Evolutionary conservation across 1,140 invertebrate species (phyloP), one percentile per base, ranked within the genome.

Genomic region (Aphis craccivora): DNA sequence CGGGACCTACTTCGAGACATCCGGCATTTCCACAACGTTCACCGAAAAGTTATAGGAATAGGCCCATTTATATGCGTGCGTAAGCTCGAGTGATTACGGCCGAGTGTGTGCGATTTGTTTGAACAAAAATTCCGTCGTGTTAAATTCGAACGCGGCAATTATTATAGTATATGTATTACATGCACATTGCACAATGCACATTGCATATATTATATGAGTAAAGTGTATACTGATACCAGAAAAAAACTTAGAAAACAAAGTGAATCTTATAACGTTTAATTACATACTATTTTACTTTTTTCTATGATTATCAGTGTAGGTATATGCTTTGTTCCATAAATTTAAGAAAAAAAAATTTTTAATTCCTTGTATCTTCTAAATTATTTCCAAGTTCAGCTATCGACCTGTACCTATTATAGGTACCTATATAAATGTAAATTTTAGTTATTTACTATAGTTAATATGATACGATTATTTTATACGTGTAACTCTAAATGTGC

Each of bases 1-100:
- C 76, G 91, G 91, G 91, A 92, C 91, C 91, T 92, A 92, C 91
- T 92, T 92, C 67, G 91, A n/a, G 23, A 83, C 60, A 83, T 92
- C 91, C 91, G 91, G 91, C 91, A 92, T 92, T 92, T 92, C n/a
- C 91, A 92, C 88, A 14, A 83, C 91, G 35, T 81, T 92, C 91
- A 51, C 91, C 91, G 43, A 92, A 92, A 92, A 92, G 45, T n/a
- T 37, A 25, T 48, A 87, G 83, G 23, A n/a, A 48, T 88, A 51
- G 48, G 87, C 45, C 87, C 45, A 48, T n/a, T 9, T 6, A 48
- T n/a, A 20, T 43, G 40, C 40, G 37, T 35, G 76, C 35, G 76
- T 81, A 35, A 35, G 35, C 7, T 81, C 35, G n/a, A 35, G n/a
- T 37, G 76, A 37, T n/a, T 76, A 76, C 18, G 76, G 5, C 4